Evolutionary conservation across 2,113 vertebrate species (phyloP).

Genomic region (Pachyramphus minor): DNA sequence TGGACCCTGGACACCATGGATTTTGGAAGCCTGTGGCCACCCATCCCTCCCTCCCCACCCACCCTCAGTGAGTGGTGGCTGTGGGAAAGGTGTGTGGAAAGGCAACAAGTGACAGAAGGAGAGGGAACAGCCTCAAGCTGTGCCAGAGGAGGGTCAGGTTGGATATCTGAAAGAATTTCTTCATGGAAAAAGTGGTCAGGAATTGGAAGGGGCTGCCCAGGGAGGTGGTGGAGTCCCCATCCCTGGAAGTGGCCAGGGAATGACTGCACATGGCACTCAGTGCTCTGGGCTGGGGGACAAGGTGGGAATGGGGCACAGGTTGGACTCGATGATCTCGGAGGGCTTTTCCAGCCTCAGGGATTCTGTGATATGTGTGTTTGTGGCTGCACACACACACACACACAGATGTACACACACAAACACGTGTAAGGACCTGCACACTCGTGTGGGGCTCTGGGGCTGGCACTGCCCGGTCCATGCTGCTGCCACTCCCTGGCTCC

Average conservation of each 20-base stretch:
- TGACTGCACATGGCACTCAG: fast-evolving
- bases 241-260: not conserved
- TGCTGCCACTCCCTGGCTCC: not conserved
- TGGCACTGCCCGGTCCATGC: fast-evolving
- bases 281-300: not conserved
- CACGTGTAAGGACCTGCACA: not conserved
- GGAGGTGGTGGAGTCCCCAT: not conserved
- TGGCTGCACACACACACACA: not conserved
- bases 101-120: fast-evolving
- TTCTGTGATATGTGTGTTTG: fast-evolving
- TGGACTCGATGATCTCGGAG: not conserved
- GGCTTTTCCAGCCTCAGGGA: not conserved
- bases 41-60: not conserved
- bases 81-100: not conserved
- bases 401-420: not conserved
- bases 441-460: fast-evolving
- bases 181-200: not conserved
- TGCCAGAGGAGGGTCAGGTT: not conserved
- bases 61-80: not conserved
- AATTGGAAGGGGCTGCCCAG: fast-evolving
- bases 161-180: not conserved
- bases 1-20: fast-evolving
- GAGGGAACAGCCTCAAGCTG: not conserved
- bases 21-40: not conserved
- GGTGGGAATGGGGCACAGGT: not conserved